Conservation (phyloP, 2,113 vertebrate genomes). For the Mormyrus lacerda region DNA sequence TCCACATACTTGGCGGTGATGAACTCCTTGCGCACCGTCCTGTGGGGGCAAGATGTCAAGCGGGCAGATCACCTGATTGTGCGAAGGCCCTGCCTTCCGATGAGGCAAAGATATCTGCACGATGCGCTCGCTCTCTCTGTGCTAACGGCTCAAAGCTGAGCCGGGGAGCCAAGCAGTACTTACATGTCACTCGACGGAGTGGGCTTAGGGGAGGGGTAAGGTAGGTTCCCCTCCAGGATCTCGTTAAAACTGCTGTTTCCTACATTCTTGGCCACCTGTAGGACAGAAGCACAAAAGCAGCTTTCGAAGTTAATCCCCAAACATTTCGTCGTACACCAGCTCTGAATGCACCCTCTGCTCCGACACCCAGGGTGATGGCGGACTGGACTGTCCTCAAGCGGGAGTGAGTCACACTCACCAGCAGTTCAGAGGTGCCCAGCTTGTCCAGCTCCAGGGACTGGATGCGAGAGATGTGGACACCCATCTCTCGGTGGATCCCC, state of each 20-base stretch:
- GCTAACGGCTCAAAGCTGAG: neutral
- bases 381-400: neutral
- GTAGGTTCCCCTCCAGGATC: constrained; percentile 81
- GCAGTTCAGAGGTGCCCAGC: constrained; percentile 87
- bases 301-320: neutral
- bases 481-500: constrained; percentile 87
- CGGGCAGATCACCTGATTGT: neutral
- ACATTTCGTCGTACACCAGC: neutral
- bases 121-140: neutral
- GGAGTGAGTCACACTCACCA: constrained; percentile 59
- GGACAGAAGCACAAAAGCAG: constrained; percentile 7
- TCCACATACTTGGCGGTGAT: constrained; percentile 84
- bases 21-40: constrained; percentile 81
- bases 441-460: constrained; percentile 89
- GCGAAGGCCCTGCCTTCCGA: neutral
- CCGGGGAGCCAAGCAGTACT: constrained; percentile 47
- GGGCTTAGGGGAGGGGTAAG: constrained; percentile 75
- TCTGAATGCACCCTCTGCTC: neutral
- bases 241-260: constrained; percentile 88
- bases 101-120: neutral
- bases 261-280: constrained; percentile 84
- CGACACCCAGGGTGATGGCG: neutral
- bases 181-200: constrained; percentile 80
- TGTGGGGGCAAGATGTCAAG: constrained; percentile 31
- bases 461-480: constrained; percentile 84